Evolutionary conservation across 1,140 invertebrate species (phyloP).

Genomic region (Drosophila orosa): DNA sequence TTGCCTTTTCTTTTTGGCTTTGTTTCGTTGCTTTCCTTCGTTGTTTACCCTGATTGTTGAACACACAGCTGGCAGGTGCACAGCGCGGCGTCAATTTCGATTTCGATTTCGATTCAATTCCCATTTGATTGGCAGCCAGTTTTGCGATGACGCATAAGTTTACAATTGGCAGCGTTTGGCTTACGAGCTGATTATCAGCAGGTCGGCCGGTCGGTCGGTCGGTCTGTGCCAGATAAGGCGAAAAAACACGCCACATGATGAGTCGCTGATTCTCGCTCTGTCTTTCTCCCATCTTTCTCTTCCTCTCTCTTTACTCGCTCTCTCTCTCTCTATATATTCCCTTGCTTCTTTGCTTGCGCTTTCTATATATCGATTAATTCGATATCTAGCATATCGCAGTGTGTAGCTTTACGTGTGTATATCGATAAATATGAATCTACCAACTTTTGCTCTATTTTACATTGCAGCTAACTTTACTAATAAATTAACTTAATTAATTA

Average conservation of each 20-base stretch:
- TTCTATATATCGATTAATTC: slow-evolving; percentile 29
- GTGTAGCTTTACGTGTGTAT: slow-evolving; percentile 32
- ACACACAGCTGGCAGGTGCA: slow-evolving; percentile 66
- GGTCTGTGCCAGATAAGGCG: slow-evolving; percentile 31
- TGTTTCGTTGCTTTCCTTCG: slow-evolving; percentile 39
- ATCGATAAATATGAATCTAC: slow-evolving; percentile 38
- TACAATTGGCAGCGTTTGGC: slow-evolving; percentile 59
- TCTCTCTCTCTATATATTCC: slow-evolving; percentile 1
- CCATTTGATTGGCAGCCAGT: slow-evolving; percentile 72
- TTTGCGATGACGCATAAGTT: slow-evolving; percentile 70
- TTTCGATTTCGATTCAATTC: slow-evolving; percentile 36
- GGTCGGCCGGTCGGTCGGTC: not conserved
- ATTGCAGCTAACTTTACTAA: slow-evolving; percentile 61
- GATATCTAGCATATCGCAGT: slow-evolving; percentile 26
- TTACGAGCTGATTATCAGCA: slow-evolving; percentile 48
- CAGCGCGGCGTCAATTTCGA: slow-evolving; percentile 32
- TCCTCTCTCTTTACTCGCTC: slow-evolving; percentile 1
- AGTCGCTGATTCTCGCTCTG: slow-evolving; percentile 24
- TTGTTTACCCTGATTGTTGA: slow-evolving; percentile 52
- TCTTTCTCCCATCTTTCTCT: slow-evolving; percentile 13
- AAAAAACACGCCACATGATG: slow-evolving; percentile 31
- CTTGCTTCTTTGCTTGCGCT: slow-evolving; percentile 32
- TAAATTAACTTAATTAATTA: slow-evolving; percentile 30
- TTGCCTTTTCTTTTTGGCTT: slow-evolving; percentile 3
- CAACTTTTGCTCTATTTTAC: slow-evolving; percentile 57